Base-by-base conservation (phyloP, 2,888 invertebrate species). In the Pseudolycoriella hygida region DNA sequence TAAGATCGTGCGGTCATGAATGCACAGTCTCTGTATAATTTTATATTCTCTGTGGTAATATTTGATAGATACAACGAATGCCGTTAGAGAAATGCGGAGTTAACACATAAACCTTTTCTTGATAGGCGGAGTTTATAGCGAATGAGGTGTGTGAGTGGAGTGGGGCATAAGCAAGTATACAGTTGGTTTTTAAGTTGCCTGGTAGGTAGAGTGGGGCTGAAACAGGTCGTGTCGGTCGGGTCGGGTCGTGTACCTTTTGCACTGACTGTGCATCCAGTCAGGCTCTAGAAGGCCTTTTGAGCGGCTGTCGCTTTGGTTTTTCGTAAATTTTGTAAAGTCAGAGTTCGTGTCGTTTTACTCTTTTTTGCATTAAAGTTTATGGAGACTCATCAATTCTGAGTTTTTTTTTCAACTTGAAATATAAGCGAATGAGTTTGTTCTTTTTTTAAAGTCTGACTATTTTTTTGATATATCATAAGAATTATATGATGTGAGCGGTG, bases 241-340 rank as follows among this genome's bases (percentile, higher is more conserved):
- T 66, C 65, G 65, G 65, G 65, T 66, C 65, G 65, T 65, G 65
- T 66, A 65, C 65, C 65, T 66, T 64, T 65, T 65, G 64, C 64
- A 64, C 64, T 61, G 62, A 64, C 62, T 62, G 62, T 64, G 63
- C 59, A 64, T 63, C 60, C 65, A 66, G 65, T 65, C 65, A 65
- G 65, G 62, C 64, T 64, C 62, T 64, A 61, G 61, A 61, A 64
- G 64, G 64, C 65, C 65, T 64, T 63, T 62, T 63, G 65, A 64
- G 62, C 61, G 61, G 63, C 59, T 60, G 61, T 50, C 43, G 41
- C 34, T 34, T 34, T 34, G 34, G 34, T 12, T 34, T 25, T 25
- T 25, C 25, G 25, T 25, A 25, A 25, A 34, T 17, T 19, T 18
- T 17, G 12, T 40, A 17, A 19, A 40, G 40, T 40, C 40, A 40